Base-by-base conservation (phyloP, 2,113 vertebrate species). In the Calidris pygmaea region DNA sequence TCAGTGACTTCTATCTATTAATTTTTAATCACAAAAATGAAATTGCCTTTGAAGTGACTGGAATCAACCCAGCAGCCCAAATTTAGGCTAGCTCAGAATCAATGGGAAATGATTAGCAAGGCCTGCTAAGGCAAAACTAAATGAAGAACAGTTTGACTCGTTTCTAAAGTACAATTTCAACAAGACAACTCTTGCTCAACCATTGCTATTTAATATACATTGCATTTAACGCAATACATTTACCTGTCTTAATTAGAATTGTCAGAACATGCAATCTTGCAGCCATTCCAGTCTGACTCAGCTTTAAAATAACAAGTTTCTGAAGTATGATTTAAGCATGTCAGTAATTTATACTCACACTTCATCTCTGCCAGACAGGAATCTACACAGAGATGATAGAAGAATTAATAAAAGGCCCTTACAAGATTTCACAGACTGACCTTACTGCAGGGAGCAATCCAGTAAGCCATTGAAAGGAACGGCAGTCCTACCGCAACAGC, bases 361-460 rank as follows among this genome's bases (percentile, higher is more conserved):
- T 83, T 92, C 48, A 17, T 41, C 59, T 84, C 47, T 65, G 32
- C 52, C 70, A 52, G 20, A 29, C 21, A 80, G 34, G 39, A 89
- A 86, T 32, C 45, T 53, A 47, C 1, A 3, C 7, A 29, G 8
- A 65, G 76, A 87, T 60, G 48, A 58, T 7, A 48, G 0, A 50
- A 16, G 35, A 71, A 24, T 55, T 43, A 67, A 41, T 14, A 65
- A 77, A 62, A 71, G 16, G 18, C 7, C 41, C 32, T 59, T 35
- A 53, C 6, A 53, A 47, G 41, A 66, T 60, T 92, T 75, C 80
- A 39, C 14, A 62, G 82, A 96, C 98, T 67, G 73, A 99, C 99
- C 99, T 99, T 99, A 96, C 99, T 99, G 89, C 99, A 98, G 1
- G 99, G 99, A 77, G 99, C 99, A 63, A 99, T 98, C 99, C 99